Evolutionary conservation across 2,888 invertebrate species (phyloP).

Genomic region (Amphipyra tragopoginis): DNA sequence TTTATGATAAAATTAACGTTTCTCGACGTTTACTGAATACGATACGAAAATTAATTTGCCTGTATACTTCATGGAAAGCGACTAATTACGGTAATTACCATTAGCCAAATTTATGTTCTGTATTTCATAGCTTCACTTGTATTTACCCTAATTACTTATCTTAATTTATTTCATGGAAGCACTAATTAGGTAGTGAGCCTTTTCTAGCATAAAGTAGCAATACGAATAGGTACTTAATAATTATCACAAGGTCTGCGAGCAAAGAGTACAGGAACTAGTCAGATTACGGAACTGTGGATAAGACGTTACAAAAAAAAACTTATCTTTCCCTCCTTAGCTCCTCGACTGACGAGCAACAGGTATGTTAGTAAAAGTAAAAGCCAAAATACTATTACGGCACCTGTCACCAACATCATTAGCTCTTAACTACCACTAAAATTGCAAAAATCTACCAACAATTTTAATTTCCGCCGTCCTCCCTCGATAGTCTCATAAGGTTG

Average conservation of each 20-base stretch:
- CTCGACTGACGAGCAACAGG: too few relatives aligned
- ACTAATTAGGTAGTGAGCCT: not conserved
- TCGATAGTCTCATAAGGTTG: slow-evolving; percentile 33
- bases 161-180: slow-evolving; percentile 1
- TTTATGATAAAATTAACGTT: too few relatives aligned
- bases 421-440: not conserved
- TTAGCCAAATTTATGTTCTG: slow-evolving; percentile 22
- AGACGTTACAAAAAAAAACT: too few relatives aligned
- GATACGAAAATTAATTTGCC: not conserved
- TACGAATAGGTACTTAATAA: not conserved
- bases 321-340: too few relatives aligned
- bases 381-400: slow-evolving; percentile 5
- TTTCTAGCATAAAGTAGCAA: not conserved
- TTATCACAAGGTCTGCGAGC: not conserved
- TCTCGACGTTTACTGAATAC: not conserved
- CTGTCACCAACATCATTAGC: slow-evolving; percentile 24
- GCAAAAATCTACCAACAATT: slow-evolving; percentile 9
- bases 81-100: slow-evolving; percentile 18
- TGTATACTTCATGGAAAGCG: not conserved
- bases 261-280: too few relatives aligned
- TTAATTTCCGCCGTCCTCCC: slow-evolving; percentile 41
- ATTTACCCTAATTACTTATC: slow-evolving; percentile 18
- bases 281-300: too few relatives aligned
- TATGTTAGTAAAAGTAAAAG: not conserved
- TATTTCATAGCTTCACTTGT: slow-evolving; percentile 5